Percentiles rank a stretch among this genome's conserved stretches.
Conservation (phyloP, 2,888 invertebrate genomes). For the Erebia aethiops region DNA sequence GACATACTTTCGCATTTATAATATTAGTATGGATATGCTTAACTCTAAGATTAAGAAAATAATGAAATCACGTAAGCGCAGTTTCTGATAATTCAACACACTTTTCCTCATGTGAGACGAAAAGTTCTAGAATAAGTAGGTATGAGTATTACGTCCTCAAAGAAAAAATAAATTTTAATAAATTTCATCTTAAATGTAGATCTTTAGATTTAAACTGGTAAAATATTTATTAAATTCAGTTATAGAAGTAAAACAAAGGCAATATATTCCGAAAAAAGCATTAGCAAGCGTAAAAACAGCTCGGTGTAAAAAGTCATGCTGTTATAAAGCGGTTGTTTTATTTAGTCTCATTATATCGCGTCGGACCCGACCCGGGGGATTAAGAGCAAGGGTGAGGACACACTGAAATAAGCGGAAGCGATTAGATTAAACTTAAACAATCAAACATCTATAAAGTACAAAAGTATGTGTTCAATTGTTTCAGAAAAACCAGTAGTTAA, state of each 20-base stretch:
- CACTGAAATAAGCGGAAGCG: constrained; percentile 23
- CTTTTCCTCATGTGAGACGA: too few relatives aligned
- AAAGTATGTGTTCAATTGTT: too few relatives aligned
- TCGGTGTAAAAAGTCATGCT: constrained; percentile 21
- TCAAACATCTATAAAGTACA: too few relatives aligned
- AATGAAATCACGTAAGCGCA: too few relatives aligned
- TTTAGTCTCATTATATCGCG: constrained; percentile 30
- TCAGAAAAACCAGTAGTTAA: too few relatives aligned
- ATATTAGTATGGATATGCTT: too few relatives aligned
- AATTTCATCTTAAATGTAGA: too few relatives aligned
- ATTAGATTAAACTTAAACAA: neutral
- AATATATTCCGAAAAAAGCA: constrained; percentile 8
- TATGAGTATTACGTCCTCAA: neutral
- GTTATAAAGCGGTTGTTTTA: constrained; percentile 27
- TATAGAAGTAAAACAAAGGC: neutral
- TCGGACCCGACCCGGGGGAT: constrained; percentile 35
- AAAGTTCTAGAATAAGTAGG: neutral
- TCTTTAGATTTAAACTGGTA: too few relatives aligned
- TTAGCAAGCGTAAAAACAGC: constrained; percentile 11
- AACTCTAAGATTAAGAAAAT: too few relatives aligned
- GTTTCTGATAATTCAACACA: too few relatives aligned
- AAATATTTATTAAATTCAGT: neutral
- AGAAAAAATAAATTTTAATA: too few relatives aligned
- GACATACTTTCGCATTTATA: too few relatives aligned
- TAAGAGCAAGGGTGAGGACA: constrained; percentile 23